Evolutionary conservation across 1,140 invertebrate genomes (phyloP).

Genomic region (Ips nitidus): DNA sequence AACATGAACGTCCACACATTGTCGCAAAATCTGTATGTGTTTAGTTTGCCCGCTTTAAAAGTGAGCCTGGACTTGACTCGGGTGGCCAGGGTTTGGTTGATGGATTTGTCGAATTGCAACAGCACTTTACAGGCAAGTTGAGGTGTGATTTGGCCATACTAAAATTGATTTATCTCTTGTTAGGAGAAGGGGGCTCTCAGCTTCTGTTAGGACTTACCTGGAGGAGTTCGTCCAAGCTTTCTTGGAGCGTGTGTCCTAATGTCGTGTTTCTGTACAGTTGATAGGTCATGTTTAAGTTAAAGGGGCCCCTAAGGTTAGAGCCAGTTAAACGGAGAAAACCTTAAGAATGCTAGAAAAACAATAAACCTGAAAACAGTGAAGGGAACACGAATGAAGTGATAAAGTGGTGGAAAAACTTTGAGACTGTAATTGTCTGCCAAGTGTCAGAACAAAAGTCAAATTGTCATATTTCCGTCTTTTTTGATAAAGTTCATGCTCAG

Average conservation of each 20-base stretch:
- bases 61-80: constrained; percentile 89
- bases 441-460: too few relatives aligned
- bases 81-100: constrained; percentile 91
- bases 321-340: too few relatives aligned
- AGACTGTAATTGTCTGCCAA: too few relatives aligned
- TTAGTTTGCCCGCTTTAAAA: constrained; percentile 96
- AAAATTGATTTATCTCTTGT: constrained; percentile 15
- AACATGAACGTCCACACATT: constrained; percentile 99
- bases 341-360: too few relatives aligned
- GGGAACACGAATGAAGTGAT: too few relatives aligned
- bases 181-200: too few relatives aligned
- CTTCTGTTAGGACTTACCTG: constrained; percentile 57
- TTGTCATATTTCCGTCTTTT: too few relatives aligned
- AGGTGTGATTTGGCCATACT: constrained; percentile 96
- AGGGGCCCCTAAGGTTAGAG: neutral
- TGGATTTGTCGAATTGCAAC: constrained; percentile 95
- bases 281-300: constrained; percentile 73
- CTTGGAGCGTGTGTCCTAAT: constrained; percentile 93
- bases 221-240: constrained; percentile 92
- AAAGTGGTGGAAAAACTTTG: too few relatives aligned
- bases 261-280: constrained; percentile 98
- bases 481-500: too few relatives aligned
- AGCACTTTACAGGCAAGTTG: constrained; percentile 89
- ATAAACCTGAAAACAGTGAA: too few relatives aligned
- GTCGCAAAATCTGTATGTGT: constrained; percentile 99